Evolutionary conservation across 1,140 invertebrate species (phyloP), one percentile per base, ranked within the genome.

Genomic region (Steinernema khuongi): DNA sequence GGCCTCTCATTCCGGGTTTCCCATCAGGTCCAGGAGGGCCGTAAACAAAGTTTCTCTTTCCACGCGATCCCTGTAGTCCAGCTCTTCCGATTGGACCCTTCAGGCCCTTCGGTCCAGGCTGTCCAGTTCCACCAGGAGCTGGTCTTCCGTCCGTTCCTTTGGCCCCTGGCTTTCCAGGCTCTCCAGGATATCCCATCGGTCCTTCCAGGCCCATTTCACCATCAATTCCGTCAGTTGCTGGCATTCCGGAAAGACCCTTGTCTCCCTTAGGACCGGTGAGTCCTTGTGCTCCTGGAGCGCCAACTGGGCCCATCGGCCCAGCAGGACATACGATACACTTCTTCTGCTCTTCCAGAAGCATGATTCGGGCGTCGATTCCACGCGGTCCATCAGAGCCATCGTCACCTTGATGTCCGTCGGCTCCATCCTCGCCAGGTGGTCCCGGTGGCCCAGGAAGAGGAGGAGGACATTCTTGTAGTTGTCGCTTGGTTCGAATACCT

Each of bases 41-140:
- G 28, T 67, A 60, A 11, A 77, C 70, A 32, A 75, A 77, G 31
- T 77, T 77, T 1, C 74, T 41, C 76, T 77, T 75, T 75, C 74
- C 74, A 36, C 74, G 1, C 26, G 68, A 68, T 72, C 73, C 76
- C 31, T 77, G 76, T 28, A 76, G 36, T 68, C 76, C 76, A 22
- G 76, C 44, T 30, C 70, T 60, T 44, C 76, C 76, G 22, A 79
- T 73, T 30, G 76, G 71, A n/a, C 76, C 76, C 28, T 44, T 50
- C 1, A 41, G 66, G 29, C 76, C 76, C 30, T 77, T 77, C 11
- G 76, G 76, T 31, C 76, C 76, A 22, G 60, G 70, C 29, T 30
- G 17, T 31, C 76, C 76, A 19, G 75, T 69, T 43, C 76, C 70
- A 2, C 76, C 76, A 31, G 67, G 31, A 19, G 74, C 70, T 14